Conservation (phyloP, 1,140 invertebrate species). For the Dreissena rostriformis region DNA sequence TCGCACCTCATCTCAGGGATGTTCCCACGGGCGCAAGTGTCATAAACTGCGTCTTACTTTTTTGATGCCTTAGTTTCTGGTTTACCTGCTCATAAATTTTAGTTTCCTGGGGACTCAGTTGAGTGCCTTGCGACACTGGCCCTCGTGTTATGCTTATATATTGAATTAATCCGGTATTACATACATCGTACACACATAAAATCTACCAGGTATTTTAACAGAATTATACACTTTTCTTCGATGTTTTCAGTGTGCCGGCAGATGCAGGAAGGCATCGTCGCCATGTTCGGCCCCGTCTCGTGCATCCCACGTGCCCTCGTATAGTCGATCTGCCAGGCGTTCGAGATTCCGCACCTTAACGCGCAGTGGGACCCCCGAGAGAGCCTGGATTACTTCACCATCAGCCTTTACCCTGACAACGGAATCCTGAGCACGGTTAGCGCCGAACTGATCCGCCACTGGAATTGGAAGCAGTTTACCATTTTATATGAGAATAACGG, state of each 20-base stretch:
- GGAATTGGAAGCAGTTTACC: constrained; percentile 96
- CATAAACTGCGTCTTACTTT: too few relatives aligned
- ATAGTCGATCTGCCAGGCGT: constrained; percentile 97
- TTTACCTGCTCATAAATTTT: too few relatives aligned
- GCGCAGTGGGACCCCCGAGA: constrained; percentile 88
- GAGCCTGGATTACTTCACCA: constrained; percentile 87
- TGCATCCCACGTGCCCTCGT: constrained; percentile 94
- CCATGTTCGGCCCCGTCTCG: constrained; percentile 96
- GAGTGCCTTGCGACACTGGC: too few relatives aligned
- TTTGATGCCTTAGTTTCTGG: too few relatives aligned
- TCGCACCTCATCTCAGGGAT: too few relatives aligned
- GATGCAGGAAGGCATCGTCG: constrained; percentile 92
- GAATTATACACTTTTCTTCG: too few relatives aligned
- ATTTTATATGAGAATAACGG: constrained; percentile 98
- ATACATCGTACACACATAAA: too few relatives aligned
- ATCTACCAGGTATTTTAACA: too few relatives aligned
- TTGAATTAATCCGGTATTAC: too few relatives aligned
- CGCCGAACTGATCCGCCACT: constrained; percentile 92
- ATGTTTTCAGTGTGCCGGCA: constrained; percentile 91
- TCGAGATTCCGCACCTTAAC: constrained; percentile 97
- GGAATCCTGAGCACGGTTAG: constrained; percentile 94
- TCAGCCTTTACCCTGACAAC: constrained; percentile 97
- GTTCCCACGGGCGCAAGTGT: too few relatives aligned
- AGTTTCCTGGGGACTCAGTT: too few relatives aligned
- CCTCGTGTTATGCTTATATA: too few relatives aligned